Evolutionary conservation across 1,140 invertebrate genomes (phyloP), one percentile per base, ranked within the genome.

Genomic region (Bombyx mandarina): DNA sequence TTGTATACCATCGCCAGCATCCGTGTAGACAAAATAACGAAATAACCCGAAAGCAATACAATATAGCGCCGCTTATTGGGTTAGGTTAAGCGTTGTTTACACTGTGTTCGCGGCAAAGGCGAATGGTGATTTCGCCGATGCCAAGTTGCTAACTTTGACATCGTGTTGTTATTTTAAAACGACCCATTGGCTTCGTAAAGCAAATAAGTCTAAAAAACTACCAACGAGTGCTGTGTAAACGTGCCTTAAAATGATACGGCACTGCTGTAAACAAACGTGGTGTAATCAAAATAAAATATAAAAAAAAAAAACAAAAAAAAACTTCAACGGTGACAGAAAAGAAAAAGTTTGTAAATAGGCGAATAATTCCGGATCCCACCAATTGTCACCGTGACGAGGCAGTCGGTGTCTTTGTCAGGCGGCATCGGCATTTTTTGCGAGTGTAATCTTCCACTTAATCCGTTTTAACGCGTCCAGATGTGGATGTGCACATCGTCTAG

Each of bases 1-100:
- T 72, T 65, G 64, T 69, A 71, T 65, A 79, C 76, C 75, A 83
- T 81, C 79, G 75, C 76, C 77, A 79, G 77, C 73, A 82, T 86
- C 80, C 80, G 75, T 80, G 83, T 86, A 86, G 83, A 86, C 83
- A 86, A 86, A 86, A 86, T 86, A 86, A 77, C 74, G 81, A 75
- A 86, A 81, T 84, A 86, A 79, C 63, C 74, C 73, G 81, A 86
- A 86, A 82, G 82, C 79, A 82, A 84, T 72, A 71, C 75, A 79
- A 82, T 84, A 84, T 81, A 75, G 63, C 73, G 70, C 67, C 65
- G 65, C 75, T 82, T 86, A 83, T 86, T 86, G 79, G 80, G 83
- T 84, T 81, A 84, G 83, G 81, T 86, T 86, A 81, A 73, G 77
- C 75, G 68, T 69, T 83, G 81, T 86, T 86, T 86, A 81, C 71